Evolutionary conservation across 2,113 vertebrate species (phyloP), one percentile per base, ranked within the genome.

Genomic region (Orcinus orca): DNA sequence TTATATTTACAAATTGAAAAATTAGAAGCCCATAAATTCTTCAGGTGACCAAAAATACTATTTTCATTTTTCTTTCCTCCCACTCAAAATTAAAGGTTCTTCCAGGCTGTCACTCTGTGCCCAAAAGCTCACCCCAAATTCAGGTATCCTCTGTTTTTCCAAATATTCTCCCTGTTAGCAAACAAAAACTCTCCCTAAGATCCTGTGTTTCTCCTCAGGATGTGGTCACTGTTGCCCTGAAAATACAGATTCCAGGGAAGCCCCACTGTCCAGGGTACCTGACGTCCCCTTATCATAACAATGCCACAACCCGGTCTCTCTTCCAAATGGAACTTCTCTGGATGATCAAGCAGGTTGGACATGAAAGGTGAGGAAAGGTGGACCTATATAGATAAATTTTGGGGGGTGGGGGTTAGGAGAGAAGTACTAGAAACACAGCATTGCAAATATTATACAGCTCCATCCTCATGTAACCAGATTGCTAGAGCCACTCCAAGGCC

Each of bases 281-380:
- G 0, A 25, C 2, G 12, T 10, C 33, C 23, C 67, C 6, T 67
- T 17, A 2, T 33, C 21, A 7, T 8, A 33, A 1, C 1, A 20
- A 88, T 11, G 12, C 9, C 60, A 6, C 2, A 18, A 26, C 4
- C 4, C 10, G 29, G 11, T 3, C 2, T 12, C 4, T 25, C 41
- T 23, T 53, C 41, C 10, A 21, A 41, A 10, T 11, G 12, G 11
- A 68, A 23, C 6, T 33, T 41, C 9, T n/a, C 10, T 63, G 31
- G 17, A 50, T 25, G 5, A 33, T 15, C 20, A 33, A 60, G 26
- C 4, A 65, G 2, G 7, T 23, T 67, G 15, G n/a, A 70, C 38
- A 12, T 81, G 44, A 81, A 29, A 1, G 1, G 0, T 38, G 53
- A n/a, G 8, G 26, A 36, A 85, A 36, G 18, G 18, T 9, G 15